phyloP scores from a whole-genome alignment of 2,113 vertebrate species.

The Talpa occidentalis region DNA sequence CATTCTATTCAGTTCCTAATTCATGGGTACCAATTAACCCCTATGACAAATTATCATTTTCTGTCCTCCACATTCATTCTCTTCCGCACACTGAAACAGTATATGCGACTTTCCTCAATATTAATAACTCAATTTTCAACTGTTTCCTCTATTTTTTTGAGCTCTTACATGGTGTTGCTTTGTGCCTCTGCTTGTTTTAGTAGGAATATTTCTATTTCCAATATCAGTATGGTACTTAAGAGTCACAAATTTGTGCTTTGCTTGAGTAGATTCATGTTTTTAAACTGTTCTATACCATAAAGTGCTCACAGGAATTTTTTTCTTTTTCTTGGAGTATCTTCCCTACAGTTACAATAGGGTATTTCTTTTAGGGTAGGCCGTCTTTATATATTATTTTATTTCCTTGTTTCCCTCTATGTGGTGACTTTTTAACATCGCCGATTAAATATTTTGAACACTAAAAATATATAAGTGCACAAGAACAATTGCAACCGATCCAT shows the following conservation, averaged over 20 bases:
- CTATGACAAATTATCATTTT: not conserved
- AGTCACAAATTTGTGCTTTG: not conserved
- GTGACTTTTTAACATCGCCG: not conserved
- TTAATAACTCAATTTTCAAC: constrained; percentile 10
- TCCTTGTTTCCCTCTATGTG: not conserved
- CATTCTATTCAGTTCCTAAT: constrained; percentile 10
- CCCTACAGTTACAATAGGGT: not conserved
- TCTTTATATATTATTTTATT: not conserved
- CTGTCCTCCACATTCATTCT: not conserved
- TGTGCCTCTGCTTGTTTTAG: not conserved
- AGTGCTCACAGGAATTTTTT: not conserved
- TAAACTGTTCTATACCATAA: not conserved
- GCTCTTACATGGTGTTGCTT: not conserved
- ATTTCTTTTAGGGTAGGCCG: not conserved
- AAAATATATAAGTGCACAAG: not conserved
- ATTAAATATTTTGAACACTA: constrained; percentile 21
- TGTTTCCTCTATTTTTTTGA: not conserved
- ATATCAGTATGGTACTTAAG: not conserved
- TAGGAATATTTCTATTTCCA: constrained; percentile 29
- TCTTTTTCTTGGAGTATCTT: not conserved
- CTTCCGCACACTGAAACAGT: not conserved
- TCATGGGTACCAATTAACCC: not conserved
- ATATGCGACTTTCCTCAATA: not conserved
- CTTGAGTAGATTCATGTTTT: not conserved
- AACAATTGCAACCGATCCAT: not conserved